Evolutionary conservation across 1,140 invertebrate species (phyloP), one percentile per base, ranked within the genome.

Genomic region (Vanessa tameamea): DNA sequence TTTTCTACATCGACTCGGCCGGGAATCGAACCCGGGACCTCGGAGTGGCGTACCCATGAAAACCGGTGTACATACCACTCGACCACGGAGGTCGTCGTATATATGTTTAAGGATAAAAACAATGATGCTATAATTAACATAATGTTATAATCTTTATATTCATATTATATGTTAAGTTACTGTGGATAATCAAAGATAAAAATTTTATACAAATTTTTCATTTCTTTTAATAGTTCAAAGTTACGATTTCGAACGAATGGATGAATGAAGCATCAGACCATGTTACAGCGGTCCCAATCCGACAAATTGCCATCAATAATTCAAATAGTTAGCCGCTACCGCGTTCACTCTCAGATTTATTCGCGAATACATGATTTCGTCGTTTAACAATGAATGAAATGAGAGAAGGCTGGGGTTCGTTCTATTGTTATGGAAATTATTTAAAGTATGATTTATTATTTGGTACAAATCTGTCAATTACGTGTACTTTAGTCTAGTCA

Each of bases 271-370:
- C 64, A 69, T 73, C 72, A 69, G 63, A 47, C 48, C 69, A 57
- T 67, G 77, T 78, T 74, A 76, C 73, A 75, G 72, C 66, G 50
- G 48, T 75, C 51, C 66, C 64, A 20, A 47, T 43, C 63, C 68
- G 73, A 76, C 74, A 76, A 78, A 78, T 78, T 78, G 74, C 9
- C 77, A 80, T 82, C 69, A 81, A 81, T 81, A 81, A 82, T 82
- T 82, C 79, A 81, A 75, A 75, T 72, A 69, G 48, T 47, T 66
- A 66, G 76, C 76, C 74, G 63, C 73, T 48, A 26, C 59, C 47
- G 26, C n/a, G 47, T 55, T 64, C 47, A 23, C n/a, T 61, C 20
- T 70, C 57, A 63, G 57, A 48, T 65, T 47, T 65, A 65, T 48
- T 48, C 31, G 47, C 47, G 43, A 50, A 65, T 48, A 65, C 43